phyloP scores from a whole-genome alignment of 2,888 invertebrate species.

The Sarcophaga subvicina region DNA sequence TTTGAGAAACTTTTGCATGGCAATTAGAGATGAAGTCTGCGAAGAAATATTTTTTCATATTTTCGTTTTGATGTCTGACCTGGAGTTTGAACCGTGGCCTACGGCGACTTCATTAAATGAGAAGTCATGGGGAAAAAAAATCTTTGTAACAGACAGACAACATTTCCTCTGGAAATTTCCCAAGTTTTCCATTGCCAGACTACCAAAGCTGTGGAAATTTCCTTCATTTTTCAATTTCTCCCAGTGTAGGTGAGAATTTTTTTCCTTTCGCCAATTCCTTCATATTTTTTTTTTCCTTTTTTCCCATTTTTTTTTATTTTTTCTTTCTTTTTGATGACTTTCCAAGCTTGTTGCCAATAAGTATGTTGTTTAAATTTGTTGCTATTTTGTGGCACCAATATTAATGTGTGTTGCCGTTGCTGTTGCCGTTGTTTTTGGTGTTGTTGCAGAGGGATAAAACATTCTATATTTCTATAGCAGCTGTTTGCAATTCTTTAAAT shows the following conservation, averaged over 20 bases:
- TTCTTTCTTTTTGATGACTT: conserved; percentile 28
- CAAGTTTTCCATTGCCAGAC: not conserved
- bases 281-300: not conserved
- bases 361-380: conserved; percentile 55
- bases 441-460: conserved; percentile 36
- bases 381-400: conserved; percentile 58
- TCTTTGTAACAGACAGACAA: not conserved
- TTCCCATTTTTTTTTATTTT: not conserved
- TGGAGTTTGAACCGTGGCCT: too few species aligned
- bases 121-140: not conserved
- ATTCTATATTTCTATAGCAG: conserved; percentile 59
- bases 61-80: too few species aligned
- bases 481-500: conserved; percentile 69
- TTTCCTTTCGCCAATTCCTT: conserved; percentile 4
- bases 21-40: too few species aligned
- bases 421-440: conserved; percentile 28
- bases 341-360: conserved; percentile 58
- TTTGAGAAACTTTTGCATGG: too few species aligned
- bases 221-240: not conserved
- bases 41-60: too few species aligned
- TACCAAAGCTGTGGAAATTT: not conserved
- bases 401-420: conserved; percentile 29
- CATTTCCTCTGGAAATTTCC: not conserved
- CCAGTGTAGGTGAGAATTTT: not conserved
- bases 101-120: too few species aligned